phyloP scores from a whole-genome alignment of 2,797 vertebrate genomes.

The Pangasius djambal region DNA sequence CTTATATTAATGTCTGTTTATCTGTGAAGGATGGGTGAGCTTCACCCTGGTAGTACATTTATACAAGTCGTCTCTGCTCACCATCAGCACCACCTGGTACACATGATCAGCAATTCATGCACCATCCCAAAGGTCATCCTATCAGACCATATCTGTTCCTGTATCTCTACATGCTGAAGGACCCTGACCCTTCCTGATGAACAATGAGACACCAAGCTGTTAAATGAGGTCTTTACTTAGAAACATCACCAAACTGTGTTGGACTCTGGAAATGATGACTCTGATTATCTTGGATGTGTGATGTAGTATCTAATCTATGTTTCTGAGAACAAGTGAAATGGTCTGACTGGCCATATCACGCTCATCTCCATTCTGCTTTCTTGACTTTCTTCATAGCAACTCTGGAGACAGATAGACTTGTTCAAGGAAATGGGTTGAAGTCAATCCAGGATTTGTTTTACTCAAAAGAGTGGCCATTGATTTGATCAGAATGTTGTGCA shows the following conservation, averaged over 20 bases:
- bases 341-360: neutral
- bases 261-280: neutral
- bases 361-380: neutral
- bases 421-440: neutral
- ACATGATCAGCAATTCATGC: neutral
- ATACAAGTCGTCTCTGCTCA: neutral
- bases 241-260: neutral
- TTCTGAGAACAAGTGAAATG: neutral
- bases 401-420: neutral
- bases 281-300: neutral
- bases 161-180: neutral
- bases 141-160: neutral
- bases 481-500: neutral
- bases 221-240: slow-evolving; percentile 1
- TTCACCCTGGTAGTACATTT: neutral
- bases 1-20: neutral
- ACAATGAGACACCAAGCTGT: neutral
- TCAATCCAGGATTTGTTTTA: neutral
- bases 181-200: neutral
- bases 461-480: neutral
- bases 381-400: neutral
- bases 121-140: neutral
- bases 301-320: neutral
- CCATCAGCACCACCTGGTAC: neutral
- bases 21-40: neutral